Evolutionary conservation across 1,140 invertebrate genomes (phyloP), one percentile per base, ranked within the genome.

Genomic region (Lordiphosa collinella): DNA sequence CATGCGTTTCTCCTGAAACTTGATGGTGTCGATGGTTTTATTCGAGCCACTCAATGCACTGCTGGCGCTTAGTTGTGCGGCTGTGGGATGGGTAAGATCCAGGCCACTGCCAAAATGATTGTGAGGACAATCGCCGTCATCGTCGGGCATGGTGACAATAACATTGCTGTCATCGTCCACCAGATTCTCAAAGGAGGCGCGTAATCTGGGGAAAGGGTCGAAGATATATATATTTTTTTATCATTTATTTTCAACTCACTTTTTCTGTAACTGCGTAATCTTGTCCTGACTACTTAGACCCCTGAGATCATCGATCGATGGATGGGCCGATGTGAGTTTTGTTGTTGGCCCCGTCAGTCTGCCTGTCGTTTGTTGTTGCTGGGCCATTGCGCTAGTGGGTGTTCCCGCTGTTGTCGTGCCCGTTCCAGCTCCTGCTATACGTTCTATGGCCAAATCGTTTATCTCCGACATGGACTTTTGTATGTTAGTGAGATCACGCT

Each of bases 401-500:
- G 46, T 16, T 3, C 31, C 29, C 8, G 43, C 7, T 36, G 41
- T 53, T 32, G 38, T 49, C 9, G 14, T 25, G 1, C 18, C 36
- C 34, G 64, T 38, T 25, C 54, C 52, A 4, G 65, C 58, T 34
- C 63, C 61, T n/a, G 58, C 68, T 46, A 53, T 80, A 35, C 54
- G 87, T 78, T 84, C 85, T 44, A 82, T 63, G 41, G 89, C 76
- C 61, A 91, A 57, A 51, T 90, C 92, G 73, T 94, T 94, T 92
- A 95, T 94, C 90, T 95, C 94, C 16, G 93, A 93, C 88, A 95
- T 94, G 70, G 93, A 93, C 76, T 92, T 93, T 88, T 95, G 93
- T 37, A 95, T 90, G 65, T 95, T 93, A 57, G 91, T 92, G 37
- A 95, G 90, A 89, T 94, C 93, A n/a, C 92, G 93, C 89, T 94